Conservation (phyloP, 2,113 vertebrate species). For the Hydropotes inermis region DNA sequence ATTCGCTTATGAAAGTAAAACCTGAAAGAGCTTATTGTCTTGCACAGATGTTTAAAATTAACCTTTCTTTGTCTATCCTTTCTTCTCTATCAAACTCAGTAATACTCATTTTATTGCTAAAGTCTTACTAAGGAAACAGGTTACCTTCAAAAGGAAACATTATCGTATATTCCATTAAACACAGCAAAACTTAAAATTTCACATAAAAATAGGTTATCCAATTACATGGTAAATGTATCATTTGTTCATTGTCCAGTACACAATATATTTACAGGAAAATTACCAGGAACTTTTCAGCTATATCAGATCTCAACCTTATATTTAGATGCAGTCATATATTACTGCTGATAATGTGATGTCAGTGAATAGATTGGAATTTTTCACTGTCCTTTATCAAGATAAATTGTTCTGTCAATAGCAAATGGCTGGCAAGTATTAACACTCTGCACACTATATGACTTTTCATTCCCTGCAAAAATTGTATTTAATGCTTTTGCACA, state of each 20-base stretch:
- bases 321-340: conserved; percentile 95
- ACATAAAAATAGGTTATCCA: conserved; percentile 89
- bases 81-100: conserved; percentile 65
- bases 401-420: conserved; percentile 96
- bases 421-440: conserved; percentile 90
- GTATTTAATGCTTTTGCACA: conserved; percentile 92
- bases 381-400: conserved; percentile 97
- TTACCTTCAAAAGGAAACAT: conserved; percentile 85
- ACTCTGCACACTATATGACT: conserved; percentile 87
- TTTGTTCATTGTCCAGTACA: conserved; percentile 82
- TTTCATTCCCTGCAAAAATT: conserved; percentile 90
- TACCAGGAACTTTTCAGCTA: conserved; percentile 80
- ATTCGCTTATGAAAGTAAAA: neutral
- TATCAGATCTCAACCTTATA: conserved; percentile 87
- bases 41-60: conserved; percentile 48
- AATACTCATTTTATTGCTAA: conserved; percentile 70
- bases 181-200: conserved; percentile 83
- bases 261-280: conserved; percentile 85
- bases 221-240: conserved; percentile 82
- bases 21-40: conserved; percentile 33
- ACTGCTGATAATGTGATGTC: conserved; percentile 94
- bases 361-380: conserved; percentile 95
- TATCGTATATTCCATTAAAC: conserved; percentile 86
- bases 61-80: conserved; percentile 65
- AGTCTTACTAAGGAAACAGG: conserved; percentile 77